A percentile compares a stretch with the other conserved stretches of the same genome.
phyloP scores from a whole-genome alignment of 2,888 invertebrate genomes.

The Yponomeuta cagnagella region DNA sequence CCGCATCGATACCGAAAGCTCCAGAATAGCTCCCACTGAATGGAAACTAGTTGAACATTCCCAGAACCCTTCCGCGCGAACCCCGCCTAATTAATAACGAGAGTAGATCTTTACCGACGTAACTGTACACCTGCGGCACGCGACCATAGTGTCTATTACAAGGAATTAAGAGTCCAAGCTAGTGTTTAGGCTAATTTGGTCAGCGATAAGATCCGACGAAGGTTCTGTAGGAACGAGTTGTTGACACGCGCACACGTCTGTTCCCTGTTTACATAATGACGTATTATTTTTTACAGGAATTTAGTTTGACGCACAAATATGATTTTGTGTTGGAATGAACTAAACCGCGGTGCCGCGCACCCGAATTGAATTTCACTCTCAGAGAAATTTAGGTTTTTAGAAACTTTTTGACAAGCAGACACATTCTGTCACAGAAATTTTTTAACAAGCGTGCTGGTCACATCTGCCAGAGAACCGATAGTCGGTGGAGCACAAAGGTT shows the following conservation, averaged over 20 bases:
- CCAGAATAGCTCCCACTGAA: neutral
- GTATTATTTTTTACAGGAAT: neutral
- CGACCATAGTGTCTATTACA: neutral
- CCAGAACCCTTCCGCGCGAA: neutral
- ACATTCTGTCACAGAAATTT: too few species aligned
- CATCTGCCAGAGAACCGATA: too few species aligned
- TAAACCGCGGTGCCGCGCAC: too few species aligned
- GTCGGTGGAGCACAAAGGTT: too few species aligned
- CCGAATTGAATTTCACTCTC: too few species aligned
- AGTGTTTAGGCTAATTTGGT: neutral
- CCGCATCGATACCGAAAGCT: neutral
- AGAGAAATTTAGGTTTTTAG: too few species aligned
- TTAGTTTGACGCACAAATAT: too few species aligned
- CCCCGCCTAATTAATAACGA: neutral
- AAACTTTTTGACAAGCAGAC: too few species aligned
- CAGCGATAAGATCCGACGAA: neutral
- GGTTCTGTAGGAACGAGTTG: neutral
- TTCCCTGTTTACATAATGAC: neutral
- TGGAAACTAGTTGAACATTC: neutral
- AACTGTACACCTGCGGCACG: neutral
- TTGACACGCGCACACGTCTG: constrained; percentile 1
- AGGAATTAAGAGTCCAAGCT: neutral
- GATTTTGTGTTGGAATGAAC: too few species aligned
- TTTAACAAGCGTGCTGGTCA: too few species aligned
- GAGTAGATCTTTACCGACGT: neutral